Conservation (phyloP, 2,113 vertebrate genomes). For the Tauraco erythrolophus region DNA sequence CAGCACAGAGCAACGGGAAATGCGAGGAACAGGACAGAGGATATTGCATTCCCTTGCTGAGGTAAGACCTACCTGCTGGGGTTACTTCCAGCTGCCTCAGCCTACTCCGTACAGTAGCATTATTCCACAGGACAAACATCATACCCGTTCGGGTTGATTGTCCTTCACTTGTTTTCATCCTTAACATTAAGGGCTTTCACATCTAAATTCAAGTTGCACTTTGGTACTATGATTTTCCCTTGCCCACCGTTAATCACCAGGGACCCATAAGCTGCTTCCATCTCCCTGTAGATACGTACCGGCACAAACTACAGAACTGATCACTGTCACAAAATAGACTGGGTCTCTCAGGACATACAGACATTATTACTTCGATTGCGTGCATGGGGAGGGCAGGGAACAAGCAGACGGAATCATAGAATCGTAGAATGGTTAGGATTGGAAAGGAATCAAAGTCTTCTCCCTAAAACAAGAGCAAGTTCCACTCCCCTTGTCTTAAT, state of each 20-base stretch:
- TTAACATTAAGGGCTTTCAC: not conserved
- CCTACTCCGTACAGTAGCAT: not conserved
- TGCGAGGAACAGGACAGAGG: not conserved
- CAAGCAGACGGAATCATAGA: not conserved
- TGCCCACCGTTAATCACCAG: not conserved
- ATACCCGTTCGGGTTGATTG: not conserved
- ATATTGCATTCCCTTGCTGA: not conserved
- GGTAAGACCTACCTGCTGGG: not conserved
- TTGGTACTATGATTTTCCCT: not conserved
- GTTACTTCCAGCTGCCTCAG: not conserved
- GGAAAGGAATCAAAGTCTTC: not conserved
- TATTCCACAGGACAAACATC: not conserved
- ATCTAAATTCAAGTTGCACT: not conserved
- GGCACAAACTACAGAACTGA: not conserved
- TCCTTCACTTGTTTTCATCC: not conserved
- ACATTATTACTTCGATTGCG: not conserved
- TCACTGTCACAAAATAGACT: not conserved
- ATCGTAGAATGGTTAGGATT: too few species aligned
- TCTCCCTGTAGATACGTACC: not conserved
- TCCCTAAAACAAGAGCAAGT: not conserved
- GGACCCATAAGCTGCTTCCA: not conserved
- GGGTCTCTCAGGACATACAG: not conserved
- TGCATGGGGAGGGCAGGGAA: not conserved
- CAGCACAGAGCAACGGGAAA: not conserved
- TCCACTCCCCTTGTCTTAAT: not conserved